Percentiles rank a stretch among this genome's conserved stretches.
Evolutionary conservation across 2,797 vertebrate species (phyloP).

Genomic region (Falco naumanni): DNA sequence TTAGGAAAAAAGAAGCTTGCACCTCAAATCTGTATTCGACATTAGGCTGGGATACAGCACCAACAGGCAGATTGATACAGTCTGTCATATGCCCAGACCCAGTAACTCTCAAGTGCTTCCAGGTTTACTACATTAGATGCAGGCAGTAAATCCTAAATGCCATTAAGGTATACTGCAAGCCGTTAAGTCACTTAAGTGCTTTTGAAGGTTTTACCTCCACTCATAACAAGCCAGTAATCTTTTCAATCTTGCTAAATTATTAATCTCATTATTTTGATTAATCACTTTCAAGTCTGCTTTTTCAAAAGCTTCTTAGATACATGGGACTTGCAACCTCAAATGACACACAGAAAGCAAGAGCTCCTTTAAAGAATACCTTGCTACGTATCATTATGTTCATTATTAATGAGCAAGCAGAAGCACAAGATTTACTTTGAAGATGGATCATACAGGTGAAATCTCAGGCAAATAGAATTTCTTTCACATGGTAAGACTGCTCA

Average conservation of each 20-base stretch:
- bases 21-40: not conserved
- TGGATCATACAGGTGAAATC: not conserved
- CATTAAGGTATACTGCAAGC: not conserved
- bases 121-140: not conserved
- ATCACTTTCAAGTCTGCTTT: not conserved
- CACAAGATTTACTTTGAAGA: not conserved
- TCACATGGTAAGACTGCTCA: not conserved
- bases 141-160: not conserved
- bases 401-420: not conserved
- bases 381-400: not conserved
- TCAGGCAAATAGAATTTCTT: not conserved
- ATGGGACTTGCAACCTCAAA: not conserved
- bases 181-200: not conserved
- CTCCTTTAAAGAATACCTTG: not conserved
- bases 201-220: not conserved
- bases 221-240: not conserved
- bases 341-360: not conserved
- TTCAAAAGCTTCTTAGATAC: not conserved
- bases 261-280: not conserved
- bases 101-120: not conserved
- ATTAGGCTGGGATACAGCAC: not conserved
- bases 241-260: not conserved
- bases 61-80: not conserved
- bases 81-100: not conserved
- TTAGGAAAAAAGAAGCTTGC: not conserved